A percentile compares a stretch with the other conserved stretches of the same genome.
These are phyloP conservation scores for Oligia latruncula DNA, from an alignment of 2,888 invertebrate genomes.

Conservation along the genomic window DNA sequence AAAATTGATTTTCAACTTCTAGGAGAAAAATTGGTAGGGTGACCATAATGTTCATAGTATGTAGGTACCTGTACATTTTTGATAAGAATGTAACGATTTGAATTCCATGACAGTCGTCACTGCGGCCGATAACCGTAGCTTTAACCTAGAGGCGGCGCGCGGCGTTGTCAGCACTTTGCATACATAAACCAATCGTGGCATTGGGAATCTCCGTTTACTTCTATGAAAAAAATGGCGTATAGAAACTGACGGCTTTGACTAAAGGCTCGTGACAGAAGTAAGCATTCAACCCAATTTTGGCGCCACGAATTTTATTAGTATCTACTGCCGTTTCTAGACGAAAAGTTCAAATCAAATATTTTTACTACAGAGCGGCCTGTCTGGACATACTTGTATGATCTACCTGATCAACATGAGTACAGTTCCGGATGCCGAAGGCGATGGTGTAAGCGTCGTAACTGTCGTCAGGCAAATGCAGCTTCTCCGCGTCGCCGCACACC, in stretches of 20 bases:
- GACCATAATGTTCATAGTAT: too few relatives aligned
- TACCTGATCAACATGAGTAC: slow-evolving; percentile 97
- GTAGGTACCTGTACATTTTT: too few relatives aligned
- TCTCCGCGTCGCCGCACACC: slow-evolving; percentile 96
- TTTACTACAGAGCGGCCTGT: background rate
- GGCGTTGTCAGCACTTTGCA: background rate
- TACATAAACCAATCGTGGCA: background rate
- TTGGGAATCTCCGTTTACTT: background rate
- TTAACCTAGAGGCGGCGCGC: background rate
- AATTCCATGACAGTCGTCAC: background rate
- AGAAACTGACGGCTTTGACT: background rate
- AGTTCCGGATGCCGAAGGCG: slow-evolving; percentile 99
- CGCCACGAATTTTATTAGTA: background rate
- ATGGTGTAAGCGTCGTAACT: slow-evolving; percentile 98
- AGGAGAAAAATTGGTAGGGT: too few relatives aligned
- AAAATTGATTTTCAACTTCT: too few relatives aligned
- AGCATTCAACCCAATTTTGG: too few relatives aligned
- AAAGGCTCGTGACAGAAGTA: background rate
- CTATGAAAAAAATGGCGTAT: background rate
- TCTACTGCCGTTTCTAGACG: background rate
- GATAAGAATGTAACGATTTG: background rate
- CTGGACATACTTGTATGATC: slow-evolving; percentile 8
- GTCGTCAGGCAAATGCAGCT: slow-evolving; percentile 93
- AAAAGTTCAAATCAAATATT: background rate
- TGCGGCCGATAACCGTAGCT: background rate